phyloP scores from a whole-genome alignment of 2,797 vertebrate species.

The Pitangus sulphuratus region DNA sequence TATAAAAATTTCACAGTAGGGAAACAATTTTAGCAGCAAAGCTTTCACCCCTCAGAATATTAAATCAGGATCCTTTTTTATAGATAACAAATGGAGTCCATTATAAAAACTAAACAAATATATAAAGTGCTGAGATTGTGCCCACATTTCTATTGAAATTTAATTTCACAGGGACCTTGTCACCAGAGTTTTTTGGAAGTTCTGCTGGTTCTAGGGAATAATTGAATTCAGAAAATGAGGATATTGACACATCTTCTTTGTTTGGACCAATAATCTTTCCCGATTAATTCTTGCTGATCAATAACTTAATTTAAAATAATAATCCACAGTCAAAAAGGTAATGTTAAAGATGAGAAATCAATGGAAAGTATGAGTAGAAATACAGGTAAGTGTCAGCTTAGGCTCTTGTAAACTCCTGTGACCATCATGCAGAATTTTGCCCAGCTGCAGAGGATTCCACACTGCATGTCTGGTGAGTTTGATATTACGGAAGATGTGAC shows the following conservation, averaged over 20 bases:
- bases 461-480: fast-evolving
- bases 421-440: not conserved
- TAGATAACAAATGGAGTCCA: not conserved
- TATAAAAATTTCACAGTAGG: not conserved
- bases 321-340: not conserved
- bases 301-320: not conserved
- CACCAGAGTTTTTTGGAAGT: fast-evolving
- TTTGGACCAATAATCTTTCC: not conserved
- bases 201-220: not conserved
- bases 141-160: not conserved
- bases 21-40: not conserved
- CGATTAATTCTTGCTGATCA: not conserved
- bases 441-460: not conserved
- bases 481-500: not conserved
- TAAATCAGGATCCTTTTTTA: not conserved
- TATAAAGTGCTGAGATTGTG: not conserved
- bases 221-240: not conserved
- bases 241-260: not conserved
- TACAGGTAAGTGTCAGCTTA: not conserved
- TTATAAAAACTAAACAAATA: not conserved
- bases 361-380: not conserved
- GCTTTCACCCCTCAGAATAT: not conserved
- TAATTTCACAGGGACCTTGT: not conserved
- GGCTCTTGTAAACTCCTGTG: not conserved
- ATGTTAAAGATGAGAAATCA: not conserved